phyloP scores from a whole-genome alignment of 1,140 invertebrate genomes.

The Halesus radiatus region DNA sequence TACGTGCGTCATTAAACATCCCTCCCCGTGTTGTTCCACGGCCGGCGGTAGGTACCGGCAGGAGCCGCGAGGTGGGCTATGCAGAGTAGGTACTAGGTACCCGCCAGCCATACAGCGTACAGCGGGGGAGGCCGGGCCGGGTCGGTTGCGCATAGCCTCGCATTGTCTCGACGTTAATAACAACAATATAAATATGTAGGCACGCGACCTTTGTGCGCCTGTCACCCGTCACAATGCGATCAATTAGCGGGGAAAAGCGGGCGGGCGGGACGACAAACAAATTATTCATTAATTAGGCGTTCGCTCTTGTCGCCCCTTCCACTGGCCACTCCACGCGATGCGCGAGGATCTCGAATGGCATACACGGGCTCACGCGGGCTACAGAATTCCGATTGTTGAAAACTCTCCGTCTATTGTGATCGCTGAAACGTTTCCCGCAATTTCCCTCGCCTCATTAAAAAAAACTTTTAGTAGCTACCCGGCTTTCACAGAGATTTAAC shows the following conservation, averaged over 20 bases:
- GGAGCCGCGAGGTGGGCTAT: background rate
- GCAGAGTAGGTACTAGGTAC: background rate
- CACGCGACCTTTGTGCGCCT: slow-evolving; percentile 50
- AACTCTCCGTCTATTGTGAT: too few relatives aligned
- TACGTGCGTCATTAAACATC: slow-evolving; percentile 19
- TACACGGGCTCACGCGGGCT: too few relatives aligned
- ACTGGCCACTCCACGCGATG: background rate
- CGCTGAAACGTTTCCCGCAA: too few relatives aligned
- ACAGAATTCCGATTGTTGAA: too few relatives aligned
- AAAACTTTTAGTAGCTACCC: too few relatives aligned
- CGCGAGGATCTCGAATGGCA: too few relatives aligned
- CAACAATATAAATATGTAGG: slow-evolving; percentile 36
- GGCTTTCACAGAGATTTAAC: too few relatives aligned
- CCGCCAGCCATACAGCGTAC: background rate
- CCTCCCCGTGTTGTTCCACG: background rate
- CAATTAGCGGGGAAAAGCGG: slow-evolving; percentile 47
- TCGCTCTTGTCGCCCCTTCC: background rate
- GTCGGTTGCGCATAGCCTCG: background rate
- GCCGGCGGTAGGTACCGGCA: background rate
- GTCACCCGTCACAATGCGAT: slow-evolving; percentile 53
- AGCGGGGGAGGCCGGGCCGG: background rate
- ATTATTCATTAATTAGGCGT: slow-evolving; percentile 30
- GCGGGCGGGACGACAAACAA: slow-evolving; percentile 30
- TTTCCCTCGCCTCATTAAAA: too few relatives aligned
- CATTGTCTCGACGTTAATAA: slow-evolving; percentile 23